A percentile compares a stretch with the other conserved stretches of the same genome.
Evolutionary conservation across 2,797 vertebrate genomes (phyloP).

Genomic region (Syngnathus acus): DNA sequence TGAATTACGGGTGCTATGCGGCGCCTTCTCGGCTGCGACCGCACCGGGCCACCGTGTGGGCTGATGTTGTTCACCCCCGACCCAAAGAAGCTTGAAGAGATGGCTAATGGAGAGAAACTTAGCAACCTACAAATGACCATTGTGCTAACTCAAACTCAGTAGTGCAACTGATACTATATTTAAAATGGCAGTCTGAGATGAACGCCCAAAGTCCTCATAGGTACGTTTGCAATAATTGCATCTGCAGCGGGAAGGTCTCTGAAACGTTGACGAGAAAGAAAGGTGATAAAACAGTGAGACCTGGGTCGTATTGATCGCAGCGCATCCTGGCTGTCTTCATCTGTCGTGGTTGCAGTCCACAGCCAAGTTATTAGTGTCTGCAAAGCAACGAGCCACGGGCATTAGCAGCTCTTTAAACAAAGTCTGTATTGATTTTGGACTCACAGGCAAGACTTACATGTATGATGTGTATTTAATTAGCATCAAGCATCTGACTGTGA

Average conservation of each 20-base stretch:
- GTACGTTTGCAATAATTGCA: background rate
- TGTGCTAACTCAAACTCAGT: no score
- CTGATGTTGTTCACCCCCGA: slow-evolving; percentile 60
- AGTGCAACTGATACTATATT: no score
- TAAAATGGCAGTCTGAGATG: no score
- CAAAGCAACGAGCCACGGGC: slow-evolving; percentile 47
- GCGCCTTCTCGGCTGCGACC: slow-evolving; percentile 59
- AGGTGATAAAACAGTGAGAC: slow-evolving; percentile 29
- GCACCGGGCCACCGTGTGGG: slow-evolving; percentile 58
- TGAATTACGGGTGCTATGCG: slow-evolving; percentile 69
- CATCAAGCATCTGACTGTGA: slow-evolving; percentile 33
- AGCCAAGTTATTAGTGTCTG: slow-evolving; percentile 56
- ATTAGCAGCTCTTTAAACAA: slow-evolving; percentile 69
- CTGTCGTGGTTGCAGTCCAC: slow-evolving; percentile 39
- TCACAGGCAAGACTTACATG: slow-evolving; percentile 49
- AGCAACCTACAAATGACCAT: slow-evolving; percentile 7
- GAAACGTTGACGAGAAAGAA: slow-evolving; percentile 25
- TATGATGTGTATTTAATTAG: slow-evolving; percentile 60
- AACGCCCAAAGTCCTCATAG: background rate
- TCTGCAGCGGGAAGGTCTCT: background rate
- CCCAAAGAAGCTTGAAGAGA: slow-evolving; percentile 46
- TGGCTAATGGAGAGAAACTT: slow-evolving; percentile 9
- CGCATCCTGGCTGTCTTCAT: slow-evolving; percentile 56
- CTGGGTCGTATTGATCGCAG: slow-evolving; percentile 54
- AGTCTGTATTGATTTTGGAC: slow-evolving; percentile 64